Evolutionary conservation across 2,888 invertebrate species (phyloP).

Genomic region (Rhagium mordax): DNA sequence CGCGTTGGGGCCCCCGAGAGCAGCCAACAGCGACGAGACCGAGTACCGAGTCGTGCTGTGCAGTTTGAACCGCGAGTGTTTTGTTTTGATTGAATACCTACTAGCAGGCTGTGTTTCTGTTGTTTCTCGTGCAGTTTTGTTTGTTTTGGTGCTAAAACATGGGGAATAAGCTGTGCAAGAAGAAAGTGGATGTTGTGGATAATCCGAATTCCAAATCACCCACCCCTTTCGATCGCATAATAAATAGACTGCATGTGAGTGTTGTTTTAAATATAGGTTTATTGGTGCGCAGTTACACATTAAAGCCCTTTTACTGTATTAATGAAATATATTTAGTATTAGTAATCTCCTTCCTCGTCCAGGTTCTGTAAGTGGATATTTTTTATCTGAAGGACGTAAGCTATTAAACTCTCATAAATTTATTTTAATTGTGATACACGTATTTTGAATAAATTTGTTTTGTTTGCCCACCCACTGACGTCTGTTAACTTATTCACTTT

Average conservation of each 20-base stretch:
- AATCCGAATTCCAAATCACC: slow-evolving; percentile 58
- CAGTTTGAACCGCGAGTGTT: slow-evolving; percentile 22
- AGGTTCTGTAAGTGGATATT: neutral
- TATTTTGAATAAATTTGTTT: neutral
- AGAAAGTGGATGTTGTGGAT: slow-evolving; percentile 62
- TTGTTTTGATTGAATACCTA: slow-evolving; percentile 43
- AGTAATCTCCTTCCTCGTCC: neutral
- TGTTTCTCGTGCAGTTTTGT: slow-evolving; percentile 17
- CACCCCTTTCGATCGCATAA: slow-evolving; percentile 64
- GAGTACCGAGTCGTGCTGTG: slow-evolving; percentile 16
- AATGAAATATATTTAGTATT: neutral
- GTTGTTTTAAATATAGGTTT: neutral
- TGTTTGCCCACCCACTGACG: neutral
- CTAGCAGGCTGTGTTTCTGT: slow-evolving; percentile 30
- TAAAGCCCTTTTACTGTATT: neutral
- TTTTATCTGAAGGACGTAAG: neutral
- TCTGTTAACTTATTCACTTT: neutral
- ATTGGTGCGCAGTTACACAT: neutral
- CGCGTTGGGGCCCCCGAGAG: slow-evolving; percentile 39
- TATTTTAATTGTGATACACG: neutral
- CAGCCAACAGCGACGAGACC: slow-evolving; percentile 21
- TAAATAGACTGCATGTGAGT: slow-evolving; percentile 67
- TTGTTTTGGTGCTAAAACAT: slow-evolving; percentile 51
- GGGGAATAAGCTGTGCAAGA: slow-evolving; percentile 68
- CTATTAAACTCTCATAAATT: neutral